Evolutionary conservation across 2,888 invertebrate species (phyloP), one percentile per base, ranked within the genome.

Genomic region (Plagodis dolabraria): DNA sequence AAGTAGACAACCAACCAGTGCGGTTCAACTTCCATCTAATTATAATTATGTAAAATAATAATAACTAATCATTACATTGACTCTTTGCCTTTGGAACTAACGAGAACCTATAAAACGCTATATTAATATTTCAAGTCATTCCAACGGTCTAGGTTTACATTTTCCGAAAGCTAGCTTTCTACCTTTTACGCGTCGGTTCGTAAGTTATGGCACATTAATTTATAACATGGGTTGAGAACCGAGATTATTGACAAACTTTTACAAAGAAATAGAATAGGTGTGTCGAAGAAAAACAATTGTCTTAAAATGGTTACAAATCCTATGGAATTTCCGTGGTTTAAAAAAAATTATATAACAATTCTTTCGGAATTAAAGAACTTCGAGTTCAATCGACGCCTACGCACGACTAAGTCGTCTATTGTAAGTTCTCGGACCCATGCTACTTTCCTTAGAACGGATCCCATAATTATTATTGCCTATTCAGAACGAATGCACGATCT

Each of bases 381-480:
- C 63, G 36, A 47, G 47, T 46, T 53, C 53, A 58, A 58, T 63
- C 55, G 51, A 52, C 64, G 53, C 68, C 56, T 58, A 67, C 64
- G 46, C 63, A 63, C 49, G 12, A 56, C 34, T 51, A 22, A 22
- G 46, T 45, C 66, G 53, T 63, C 66, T 66, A 63, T 22, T 63
- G 47, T 54, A 63, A 61, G 51, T 57, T 56, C 61, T 62, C 50
- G 57, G 59, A 58, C 64, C 63, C 60, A 61, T 61, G 56, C n/a
- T 53, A 57, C 60, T 65, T 65, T 65, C 68, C 60, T 59, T 63
- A 57, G 38, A 67, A 60, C 60, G 57, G 60, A 67, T 64, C 54
- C 50, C 55, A 60, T 62, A 53, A 63, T 61, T 61, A 66, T 68
- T 68, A 72, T 74, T 70, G 69, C 69, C 72, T 69, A 74, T 72